Percentiles rank a stretch among this genome's conserved stretches.
Conservation (phyloP, 2,113 vertebrate genomes). For the Vulpes vulpes region DNA sequence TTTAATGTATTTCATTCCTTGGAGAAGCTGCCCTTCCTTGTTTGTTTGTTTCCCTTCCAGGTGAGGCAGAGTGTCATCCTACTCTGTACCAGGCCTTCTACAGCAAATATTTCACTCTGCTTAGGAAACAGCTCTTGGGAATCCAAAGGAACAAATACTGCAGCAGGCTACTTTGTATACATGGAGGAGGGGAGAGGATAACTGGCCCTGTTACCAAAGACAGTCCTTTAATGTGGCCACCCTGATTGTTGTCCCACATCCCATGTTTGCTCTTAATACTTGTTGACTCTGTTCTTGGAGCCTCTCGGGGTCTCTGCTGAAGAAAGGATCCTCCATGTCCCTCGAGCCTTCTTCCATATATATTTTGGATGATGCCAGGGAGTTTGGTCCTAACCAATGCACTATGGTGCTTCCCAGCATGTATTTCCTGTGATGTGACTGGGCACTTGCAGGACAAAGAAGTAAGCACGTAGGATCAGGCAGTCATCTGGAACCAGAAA, state of each 20-base stretch:
- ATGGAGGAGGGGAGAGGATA: not conserved
- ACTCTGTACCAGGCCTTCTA: not conserved
- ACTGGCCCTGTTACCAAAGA: not conserved
- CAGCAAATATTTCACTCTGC: not conserved
- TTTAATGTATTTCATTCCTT: not conserved
- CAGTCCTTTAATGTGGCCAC: not conserved
- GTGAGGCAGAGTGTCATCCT: not conserved
- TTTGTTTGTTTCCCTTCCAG: not conserved
- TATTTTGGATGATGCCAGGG: not conserved
- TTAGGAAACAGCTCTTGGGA: not conserved
- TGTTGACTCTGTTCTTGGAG: not conserved
- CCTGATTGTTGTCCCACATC: not conserved
- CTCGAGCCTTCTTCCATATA: not conserved
- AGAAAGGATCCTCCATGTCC: not conserved
- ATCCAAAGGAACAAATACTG: not conserved
- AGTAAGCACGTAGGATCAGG: not conserved
- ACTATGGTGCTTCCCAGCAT: not conserved
- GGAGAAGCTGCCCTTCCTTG: not conserved
- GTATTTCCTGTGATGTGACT: not conserved
- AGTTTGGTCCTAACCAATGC: not conserved
- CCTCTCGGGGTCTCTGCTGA: not conserved
- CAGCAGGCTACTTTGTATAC: not conserved
- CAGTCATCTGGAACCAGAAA: conserved; percentile 5
- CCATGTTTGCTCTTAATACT: not conserved
- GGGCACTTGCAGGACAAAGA: not conserved